phyloP scores from a whole-genome alignment of 2,113 vertebrate species.

The Peucedramus taeniatus region DNA sequence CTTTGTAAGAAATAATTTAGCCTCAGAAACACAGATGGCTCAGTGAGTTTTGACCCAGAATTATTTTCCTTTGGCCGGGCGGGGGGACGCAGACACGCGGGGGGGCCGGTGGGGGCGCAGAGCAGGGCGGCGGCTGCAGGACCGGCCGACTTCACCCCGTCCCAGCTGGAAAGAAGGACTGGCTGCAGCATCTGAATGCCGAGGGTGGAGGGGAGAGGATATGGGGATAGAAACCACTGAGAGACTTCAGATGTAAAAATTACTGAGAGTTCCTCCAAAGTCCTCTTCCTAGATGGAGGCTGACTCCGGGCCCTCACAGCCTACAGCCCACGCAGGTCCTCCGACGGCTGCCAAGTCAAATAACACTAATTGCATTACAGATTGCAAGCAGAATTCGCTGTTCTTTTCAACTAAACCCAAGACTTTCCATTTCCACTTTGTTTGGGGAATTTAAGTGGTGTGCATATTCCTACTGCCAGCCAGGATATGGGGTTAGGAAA shows the following conservation, averaged over 20 bases:
- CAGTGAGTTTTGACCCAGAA: slow-evolving; percentile 27
- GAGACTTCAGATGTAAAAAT: slow-evolving; percentile 18
- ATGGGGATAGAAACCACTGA: background rate
- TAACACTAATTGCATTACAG: slow-evolving; percentile 78
- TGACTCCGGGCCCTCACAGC: slow-evolving; percentile 21
- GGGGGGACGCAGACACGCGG: background rate
- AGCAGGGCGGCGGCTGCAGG: background rate
- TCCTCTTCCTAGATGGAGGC: slow-evolving; percentile 1
- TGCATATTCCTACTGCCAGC: background rate
- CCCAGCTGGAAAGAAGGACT: background rate
- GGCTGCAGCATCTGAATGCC: background rate
- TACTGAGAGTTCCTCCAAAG: slow-evolving; percentile 30
- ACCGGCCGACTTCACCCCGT: background rate
- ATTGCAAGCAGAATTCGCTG: slow-evolving; percentile 75
- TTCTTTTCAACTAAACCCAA: slow-evolving; percentile 74
- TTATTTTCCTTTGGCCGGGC: background rate
- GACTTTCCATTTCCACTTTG: slow-evolving; percentile 68
- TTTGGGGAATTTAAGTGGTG: background rate
- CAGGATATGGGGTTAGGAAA: slow-evolving; percentile 39
- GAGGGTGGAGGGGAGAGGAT: background rate
- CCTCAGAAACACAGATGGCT: slow-evolving; percentile 47
- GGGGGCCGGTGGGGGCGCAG: background rate
- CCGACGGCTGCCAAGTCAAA: slow-evolving; percentile 72
- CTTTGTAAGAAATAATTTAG: slow-evolving; percentile 54
- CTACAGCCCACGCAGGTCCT: slow-evolving; percentile 69